A percentile compares a stretch with the other conserved stretches of the same genome.
Evolutionary conservation across 2,113 vertebrate species (phyloP).

Genomic region (Gallinago media): DNA sequence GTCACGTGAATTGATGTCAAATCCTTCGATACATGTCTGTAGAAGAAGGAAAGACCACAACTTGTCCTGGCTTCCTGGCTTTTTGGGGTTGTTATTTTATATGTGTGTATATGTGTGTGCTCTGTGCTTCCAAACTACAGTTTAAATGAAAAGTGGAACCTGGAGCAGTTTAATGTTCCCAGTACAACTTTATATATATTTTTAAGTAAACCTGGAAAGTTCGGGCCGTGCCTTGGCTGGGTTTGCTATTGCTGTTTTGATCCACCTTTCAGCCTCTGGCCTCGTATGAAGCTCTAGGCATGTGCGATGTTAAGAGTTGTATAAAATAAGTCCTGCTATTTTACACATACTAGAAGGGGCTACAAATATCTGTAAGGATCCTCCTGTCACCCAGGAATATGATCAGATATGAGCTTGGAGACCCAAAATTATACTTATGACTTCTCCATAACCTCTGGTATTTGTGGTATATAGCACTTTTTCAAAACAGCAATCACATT

Average conservation of each 20-base stretch:
- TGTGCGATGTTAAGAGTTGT: neutral
- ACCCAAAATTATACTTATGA: neutral
- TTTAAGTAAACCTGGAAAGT: slow-evolving; percentile 7
- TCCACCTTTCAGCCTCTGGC: slow-evolving; percentile 13
- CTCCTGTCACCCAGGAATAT: neutral
- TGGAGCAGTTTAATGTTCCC: slow-evolving; percentile 47
- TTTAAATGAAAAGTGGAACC: slow-evolving; percentile 51
- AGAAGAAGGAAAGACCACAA: neutral
- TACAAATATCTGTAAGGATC: neutral
- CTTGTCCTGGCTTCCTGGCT: neutral
- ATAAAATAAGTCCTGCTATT: slow-evolving; percentile 25
- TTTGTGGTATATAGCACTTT: neutral
- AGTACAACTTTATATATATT: neutral
- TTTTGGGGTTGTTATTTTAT: neutral
- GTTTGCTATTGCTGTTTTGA: neutral
- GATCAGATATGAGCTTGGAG: neutral
- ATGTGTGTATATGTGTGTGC: neutral
- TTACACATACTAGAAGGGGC: neutral
- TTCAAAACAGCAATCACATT: neutral
- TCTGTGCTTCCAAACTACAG: neutral
- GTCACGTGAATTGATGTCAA: neutral
- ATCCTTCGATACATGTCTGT: neutral
- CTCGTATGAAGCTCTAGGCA: neutral
- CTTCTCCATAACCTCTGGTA: neutral
- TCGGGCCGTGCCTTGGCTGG: neutral